Percentiles rank a stretch among this genome's conserved stretches.
These are phyloP conservation scores for Heliocidaris tuberculata DNA, from an alignment of 35 echinoderm and acorn worm species.

Conservation along the genomic window DNA sequence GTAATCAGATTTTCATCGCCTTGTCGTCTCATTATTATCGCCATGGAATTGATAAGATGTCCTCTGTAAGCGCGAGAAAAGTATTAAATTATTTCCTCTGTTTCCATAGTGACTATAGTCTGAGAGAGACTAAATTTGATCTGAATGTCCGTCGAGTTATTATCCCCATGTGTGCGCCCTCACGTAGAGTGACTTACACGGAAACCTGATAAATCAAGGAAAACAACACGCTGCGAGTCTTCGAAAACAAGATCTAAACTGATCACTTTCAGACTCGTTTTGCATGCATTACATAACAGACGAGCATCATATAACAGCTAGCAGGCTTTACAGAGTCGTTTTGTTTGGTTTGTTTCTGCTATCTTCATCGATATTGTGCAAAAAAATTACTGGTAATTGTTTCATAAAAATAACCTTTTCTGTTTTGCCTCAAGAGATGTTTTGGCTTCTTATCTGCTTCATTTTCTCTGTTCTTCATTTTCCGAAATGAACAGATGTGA, in stretches of 20 bases:
- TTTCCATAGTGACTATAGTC: constrained; percentile 6
- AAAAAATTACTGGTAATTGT: too few species aligned
- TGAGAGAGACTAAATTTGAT: background rate
- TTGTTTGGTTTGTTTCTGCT: too few species aligned
- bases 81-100: constrained; percentile 18
- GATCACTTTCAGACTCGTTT: background rate
- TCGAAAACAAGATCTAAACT: background rate
- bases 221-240: background rate
- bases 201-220: background rate
- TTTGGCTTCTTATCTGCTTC: too few species aligned
- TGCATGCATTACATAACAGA: background rate
- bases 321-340: too few species aligned
- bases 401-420: too few species aligned
- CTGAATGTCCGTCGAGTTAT: background rate
- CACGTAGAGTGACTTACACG: background rate
- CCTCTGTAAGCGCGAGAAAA: background rate
- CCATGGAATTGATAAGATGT: background rate
- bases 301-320: too few species aligned
- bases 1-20: background rate
- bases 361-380: too few species aligned
- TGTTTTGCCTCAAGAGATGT: too few species aligned
- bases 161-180: background rate
- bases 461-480: too few species aligned
- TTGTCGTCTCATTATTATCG: background rate
- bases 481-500: too few species aligned